Base-by-base conservation (phyloP, 2,797 vertebrate species). In the Enoplosus armatus region DNA sequence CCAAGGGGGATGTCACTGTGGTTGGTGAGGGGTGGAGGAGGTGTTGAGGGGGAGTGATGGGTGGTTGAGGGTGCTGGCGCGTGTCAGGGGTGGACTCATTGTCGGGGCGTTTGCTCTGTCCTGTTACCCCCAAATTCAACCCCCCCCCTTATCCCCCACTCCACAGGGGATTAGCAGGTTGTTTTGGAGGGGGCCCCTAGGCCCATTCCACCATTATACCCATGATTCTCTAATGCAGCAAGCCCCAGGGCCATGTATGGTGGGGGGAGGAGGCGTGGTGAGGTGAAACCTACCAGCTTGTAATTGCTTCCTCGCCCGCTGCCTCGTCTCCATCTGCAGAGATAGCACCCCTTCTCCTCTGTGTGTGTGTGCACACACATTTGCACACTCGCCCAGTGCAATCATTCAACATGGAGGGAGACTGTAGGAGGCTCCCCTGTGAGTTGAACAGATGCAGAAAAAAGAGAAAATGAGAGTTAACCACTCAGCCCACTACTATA, bases 81-180 rank as follows among this genome's bases (percentile, higher is more conserved):
- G 89, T 94, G 94, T 93, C 91, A 85, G 77, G 76, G 82, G 75
- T 79, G 82, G 78, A 72, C 81, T 91, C 82, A 89, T 93, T 92
- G 89, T 92, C 61, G 33, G 79, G 81, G 82, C 54, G 27, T 65
- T 89, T 60, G 78, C 79, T 78, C 84, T 89, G 79, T 75, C 86
- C 84, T 68, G 82, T 91, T 85, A 85, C 79, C 83, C 85, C 80
- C 14, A 76, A 73, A 88, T 82, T 79, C 76, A 58, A 63, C 63
- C 77, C 33, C 51, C 39, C 47, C 29, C 45, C 58, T 51, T 65
- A 45, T 58, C 72, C 41, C 33, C 18, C 41, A 45, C 75, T 84
- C 90, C 87, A 72, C 80, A 39, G 86, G 94, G 94, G 92, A 95
- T 95, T 95, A 94, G 94, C 94, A 95, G 92, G 94, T 95, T 95